phyloP scores from a whole-genome alignment of 2,113 vertebrate genomes.

The Bos javanicus region DNA sequence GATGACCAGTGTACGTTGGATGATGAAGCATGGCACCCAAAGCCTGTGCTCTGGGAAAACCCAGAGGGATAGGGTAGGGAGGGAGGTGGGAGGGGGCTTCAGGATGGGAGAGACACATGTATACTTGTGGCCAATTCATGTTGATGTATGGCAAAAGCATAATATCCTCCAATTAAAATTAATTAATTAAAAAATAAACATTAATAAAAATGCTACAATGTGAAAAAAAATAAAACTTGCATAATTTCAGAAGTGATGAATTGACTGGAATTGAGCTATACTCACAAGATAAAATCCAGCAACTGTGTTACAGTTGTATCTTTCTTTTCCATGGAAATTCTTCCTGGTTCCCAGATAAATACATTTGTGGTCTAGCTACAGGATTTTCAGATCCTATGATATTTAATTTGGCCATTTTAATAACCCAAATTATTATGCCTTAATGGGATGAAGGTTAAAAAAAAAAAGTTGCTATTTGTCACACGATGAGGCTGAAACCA shows the following conservation, averaged over 20 bases:
- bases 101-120: not conserved
- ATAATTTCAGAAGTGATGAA: too few species aligned
- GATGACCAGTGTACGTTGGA: not conserved
- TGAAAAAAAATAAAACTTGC: too few species aligned
- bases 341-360: not conserved
- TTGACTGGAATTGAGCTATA: not conserved
- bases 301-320: not conserved
- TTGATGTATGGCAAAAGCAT: not conserved
- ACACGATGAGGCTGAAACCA: not conserved
- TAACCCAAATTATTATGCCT: not conserved
- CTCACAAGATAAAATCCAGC: not conserved
- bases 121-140: not conserved
- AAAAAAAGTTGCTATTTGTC: not conserved
- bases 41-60: not conserved
- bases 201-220: too few species aligned
- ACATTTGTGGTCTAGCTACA: not conserved
- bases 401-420: conserved; percentile 23
- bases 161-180: not conserved
- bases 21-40: not conserved
- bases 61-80: not conserved
- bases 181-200: not conserved
- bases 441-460: not conserved
- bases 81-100: not conserved
- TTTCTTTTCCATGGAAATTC: not conserved
- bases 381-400: not conserved